These are phyloP conservation scores for Columbina picui DNA, from an alignment of 2,113 vertebrate species.

Conservation along the genomic window DNA sequence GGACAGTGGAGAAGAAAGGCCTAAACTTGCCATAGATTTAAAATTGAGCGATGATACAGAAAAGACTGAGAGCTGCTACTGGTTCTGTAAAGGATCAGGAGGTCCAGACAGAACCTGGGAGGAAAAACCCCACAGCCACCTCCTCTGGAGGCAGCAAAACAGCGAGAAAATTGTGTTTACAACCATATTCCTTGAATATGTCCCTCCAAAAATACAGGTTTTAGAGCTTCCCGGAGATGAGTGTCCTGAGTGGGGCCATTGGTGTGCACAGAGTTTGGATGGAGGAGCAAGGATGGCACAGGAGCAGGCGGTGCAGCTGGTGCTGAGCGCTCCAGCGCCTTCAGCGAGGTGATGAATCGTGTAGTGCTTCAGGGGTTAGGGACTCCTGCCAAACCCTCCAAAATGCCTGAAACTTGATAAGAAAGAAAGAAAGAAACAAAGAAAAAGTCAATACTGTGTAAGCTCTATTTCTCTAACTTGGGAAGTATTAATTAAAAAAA, in stretches of 20 bases:
- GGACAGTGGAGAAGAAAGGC: background rate
- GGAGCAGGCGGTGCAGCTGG: background rate
- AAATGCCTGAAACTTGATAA: constrained; percentile 61
- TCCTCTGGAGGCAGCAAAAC: background rate
- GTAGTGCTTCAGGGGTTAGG: constrained; percentile 28
- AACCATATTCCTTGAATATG: background rate
- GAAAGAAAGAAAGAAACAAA: constrained; percentile 51
- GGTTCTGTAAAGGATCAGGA: background rate
- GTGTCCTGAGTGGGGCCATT: background rate
- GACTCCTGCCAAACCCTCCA: constrained; percentile 62
- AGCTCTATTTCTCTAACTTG: background rate
- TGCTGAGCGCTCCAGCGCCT: background rate
- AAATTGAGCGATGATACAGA: background rate
- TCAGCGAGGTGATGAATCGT: constrained; percentile 42
- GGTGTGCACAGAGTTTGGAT: background rate
- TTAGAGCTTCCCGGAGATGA: background rate
- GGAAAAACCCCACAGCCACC: background rate
- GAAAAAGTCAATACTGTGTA: background rate
- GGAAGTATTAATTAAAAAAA: background rate
- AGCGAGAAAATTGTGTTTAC: background rate
- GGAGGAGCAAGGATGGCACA: background rate
- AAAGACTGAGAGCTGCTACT: background rate
- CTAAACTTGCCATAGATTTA: background rate
- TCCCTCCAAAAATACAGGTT: background rate
- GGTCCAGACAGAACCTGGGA: background rate